Evolutionary conservation across 2,797 vertebrate genomes (phyloP), one percentile per base, ranked within the genome.

Genomic region (Phataginus tricuspis): DNA sequence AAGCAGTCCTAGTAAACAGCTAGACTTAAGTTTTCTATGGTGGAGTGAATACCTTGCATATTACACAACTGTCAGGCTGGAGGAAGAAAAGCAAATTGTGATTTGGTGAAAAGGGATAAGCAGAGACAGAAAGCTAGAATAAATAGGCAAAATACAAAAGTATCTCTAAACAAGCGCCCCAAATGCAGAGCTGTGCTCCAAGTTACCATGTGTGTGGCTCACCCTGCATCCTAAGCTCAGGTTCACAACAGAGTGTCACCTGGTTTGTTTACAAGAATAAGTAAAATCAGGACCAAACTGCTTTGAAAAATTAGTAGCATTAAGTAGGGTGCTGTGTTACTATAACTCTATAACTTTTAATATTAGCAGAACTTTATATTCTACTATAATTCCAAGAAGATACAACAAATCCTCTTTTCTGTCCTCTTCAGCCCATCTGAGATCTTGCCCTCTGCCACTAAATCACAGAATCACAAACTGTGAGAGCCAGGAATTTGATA

Each of bases 331-430:
- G 29, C 51, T 59, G 18, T 16, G 42, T 68, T 68, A 91, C 42
- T 80, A 57, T 77, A 45, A 74, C 63, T 74, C 42, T 80, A 57
- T 77, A 45, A 74, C 63, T 74, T 91, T 79, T 64, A 55, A 27
- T 31, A 8, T 75, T 18, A 49, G 34, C 57, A 37, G 3, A 86
- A 84, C 63, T 89, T 49, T 69, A 71, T 29, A 69, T 37, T 84
- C 45, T 55, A 80, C 57, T 55, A 31, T 13, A 91, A 64, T 53
- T 75, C 45, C 69, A 79, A 87, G 34, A 64, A 77, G 42, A 75
- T 5, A 71, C 6, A 88, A 72, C 42, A 79, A 78, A 42, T 11
- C 3, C 13, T 66, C n/a, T 19, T 66, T 86, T 91, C 68, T 51
- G 34, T 51, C 69, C 49, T 78, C 84, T 37, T 57, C 12, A n/a